phyloP scores from a whole-genome alignment of 2,797 vertebrate genomes.

The Merluccius polli region DNA sequence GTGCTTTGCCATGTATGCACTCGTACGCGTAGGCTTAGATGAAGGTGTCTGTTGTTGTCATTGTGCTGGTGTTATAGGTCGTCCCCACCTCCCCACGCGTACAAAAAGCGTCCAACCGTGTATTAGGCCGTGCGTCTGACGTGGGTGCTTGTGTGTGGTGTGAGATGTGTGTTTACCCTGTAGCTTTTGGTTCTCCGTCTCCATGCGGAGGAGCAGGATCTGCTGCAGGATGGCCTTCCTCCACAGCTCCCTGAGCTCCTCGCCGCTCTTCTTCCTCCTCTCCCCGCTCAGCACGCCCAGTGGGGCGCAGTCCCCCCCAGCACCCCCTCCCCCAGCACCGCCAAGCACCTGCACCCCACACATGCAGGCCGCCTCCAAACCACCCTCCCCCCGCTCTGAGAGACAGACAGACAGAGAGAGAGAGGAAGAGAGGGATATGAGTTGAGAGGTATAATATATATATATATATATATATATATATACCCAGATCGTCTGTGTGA shows the following conservation, averaged over 20 bases:
- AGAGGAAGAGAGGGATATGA: neutral
- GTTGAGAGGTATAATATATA: neutral
- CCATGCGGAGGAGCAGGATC: slow-evolving; percentile 95
- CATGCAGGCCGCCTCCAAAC: slow-evolving; percentile 76
- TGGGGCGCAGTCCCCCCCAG: slow-evolving; percentile 73
- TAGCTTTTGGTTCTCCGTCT: slow-evolving; percentile 94
- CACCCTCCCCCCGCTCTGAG: slow-evolving; percentile 78
- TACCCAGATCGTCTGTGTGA: no score
- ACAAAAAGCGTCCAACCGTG: no score
- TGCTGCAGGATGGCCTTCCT: slow-evolving; percentile 94
- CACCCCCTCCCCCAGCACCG: slow-evolving; percentile 50
- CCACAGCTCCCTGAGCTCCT: slow-evolving; percentile 90
- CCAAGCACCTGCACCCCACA: slow-evolving; percentile 72
- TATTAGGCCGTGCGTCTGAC: no score
- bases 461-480: no score
- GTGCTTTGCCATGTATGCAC: no score
- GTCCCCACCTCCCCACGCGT: no score
- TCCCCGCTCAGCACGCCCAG: slow-evolving; percentile 73
- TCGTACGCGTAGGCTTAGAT: no score
- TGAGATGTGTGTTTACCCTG: slow-evolving; percentile 75
- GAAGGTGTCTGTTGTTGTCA: neutral
- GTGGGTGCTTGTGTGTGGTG: neutral
- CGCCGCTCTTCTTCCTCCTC: slow-evolving; percentile 71
- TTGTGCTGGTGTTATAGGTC: neutral
- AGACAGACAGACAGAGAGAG: slow-evolving; percentile 24